Percentiles rank a stretch among this genome's conserved stretches.
These are phyloP conservation scores for Paralichthys olivaceus DNA, from an alignment of 2,113 vertebrate genomes.

Conservation along the genomic window DNA sequence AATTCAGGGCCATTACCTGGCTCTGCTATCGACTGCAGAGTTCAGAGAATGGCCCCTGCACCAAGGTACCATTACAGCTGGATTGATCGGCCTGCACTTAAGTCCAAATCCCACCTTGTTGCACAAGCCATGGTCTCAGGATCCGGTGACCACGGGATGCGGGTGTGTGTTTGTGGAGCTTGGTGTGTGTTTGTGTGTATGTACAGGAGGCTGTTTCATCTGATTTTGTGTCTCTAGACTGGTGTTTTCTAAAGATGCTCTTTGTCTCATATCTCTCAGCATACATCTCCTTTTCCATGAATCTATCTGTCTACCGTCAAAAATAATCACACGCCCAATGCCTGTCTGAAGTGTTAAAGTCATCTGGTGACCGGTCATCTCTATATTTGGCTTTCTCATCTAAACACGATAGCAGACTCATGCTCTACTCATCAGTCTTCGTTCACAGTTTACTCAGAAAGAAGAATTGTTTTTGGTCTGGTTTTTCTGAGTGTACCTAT, in stretches of 20 bases:
- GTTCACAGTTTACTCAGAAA: background rate
- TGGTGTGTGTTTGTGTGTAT: slow-evolving; percentile 7
- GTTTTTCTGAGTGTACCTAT: background rate
- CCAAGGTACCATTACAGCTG: slow-evolving; percentile 80
- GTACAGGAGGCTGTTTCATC: background rate
- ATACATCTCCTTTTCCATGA: background rate
- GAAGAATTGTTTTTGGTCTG: too few relatives aligned
- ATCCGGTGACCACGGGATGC: slow-evolving; percentile 67
- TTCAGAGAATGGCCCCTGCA: slow-evolving; percentile 68
- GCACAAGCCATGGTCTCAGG: slow-evolving; percentile 70
- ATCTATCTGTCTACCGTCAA: background rate
- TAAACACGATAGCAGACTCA: background rate
- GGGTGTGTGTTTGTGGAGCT: slow-evolving; percentile 21
- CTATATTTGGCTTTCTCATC: background rate
- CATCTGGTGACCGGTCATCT: slow-evolving; percentile 5
- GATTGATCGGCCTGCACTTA: slow-evolving; percentile 83
- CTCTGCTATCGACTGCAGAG: slow-evolving; percentile 70
- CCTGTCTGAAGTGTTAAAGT: background rate
- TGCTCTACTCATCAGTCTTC: background rate
- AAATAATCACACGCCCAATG: background rate
- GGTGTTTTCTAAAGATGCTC: background rate
- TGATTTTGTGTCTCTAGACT: background rate
- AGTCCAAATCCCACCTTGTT: slow-evolving; percentile 77
- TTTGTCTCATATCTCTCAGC: background rate
- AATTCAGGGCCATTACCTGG: slow-evolving; percentile 69